phyloP scores from a whole-genome alignment of 2,113 vertebrate genomes.

The Corydoras sp. region DNA sequence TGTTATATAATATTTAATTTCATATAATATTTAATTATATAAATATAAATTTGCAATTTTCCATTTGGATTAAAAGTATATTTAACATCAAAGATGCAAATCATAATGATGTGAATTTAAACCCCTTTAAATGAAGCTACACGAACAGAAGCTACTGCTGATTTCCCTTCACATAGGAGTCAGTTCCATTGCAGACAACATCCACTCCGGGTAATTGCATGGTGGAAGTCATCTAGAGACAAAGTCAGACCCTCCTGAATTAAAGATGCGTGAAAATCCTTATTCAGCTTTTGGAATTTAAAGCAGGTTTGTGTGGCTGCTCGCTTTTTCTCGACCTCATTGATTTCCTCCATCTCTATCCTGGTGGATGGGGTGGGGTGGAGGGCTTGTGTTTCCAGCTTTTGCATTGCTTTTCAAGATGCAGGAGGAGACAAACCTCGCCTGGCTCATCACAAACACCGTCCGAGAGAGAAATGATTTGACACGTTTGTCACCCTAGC shows the following conservation, averaged over 20 bases:
- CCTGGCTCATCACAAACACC: slow-evolving; percentile 39
- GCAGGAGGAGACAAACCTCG: slow-evolving; percentile 36
- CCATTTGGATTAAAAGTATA: no score
- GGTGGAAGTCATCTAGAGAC: slow-evolving; percentile 51
- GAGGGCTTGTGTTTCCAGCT: slow-evolving; percentile 32
- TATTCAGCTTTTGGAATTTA: slow-evolving; percentile 55
- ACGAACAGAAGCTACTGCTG: background rate
- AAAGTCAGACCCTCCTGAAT: slow-evolving; percentile 50
- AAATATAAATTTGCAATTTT: no score
- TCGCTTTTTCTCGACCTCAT: slow-evolving; percentile 48
- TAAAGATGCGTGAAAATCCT: slow-evolving; percentile 47
- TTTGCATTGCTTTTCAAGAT: slow-evolving; percentile 47
- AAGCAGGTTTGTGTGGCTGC: slow-evolving; percentile 50
- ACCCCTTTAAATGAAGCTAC: no score
- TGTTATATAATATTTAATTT: no score
- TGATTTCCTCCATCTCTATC: slow-evolving; percentile 52
- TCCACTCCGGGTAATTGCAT: slow-evolving; percentile 34
- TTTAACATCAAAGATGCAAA: no score
- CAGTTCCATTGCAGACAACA: slow-evolving; percentile 5
- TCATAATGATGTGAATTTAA: no score
- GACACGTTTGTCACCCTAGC: slow-evolving; percentile 67
- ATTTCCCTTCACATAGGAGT: background rate
- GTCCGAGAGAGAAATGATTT: slow-evolving; percentile 38
- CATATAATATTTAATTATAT: no score
- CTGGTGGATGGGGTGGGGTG: slow-evolving; percentile 12